phyloP scores from a whole-genome alignment of 92 coral and sea anemone genomes.

The Palythoa grandis region DNA sequence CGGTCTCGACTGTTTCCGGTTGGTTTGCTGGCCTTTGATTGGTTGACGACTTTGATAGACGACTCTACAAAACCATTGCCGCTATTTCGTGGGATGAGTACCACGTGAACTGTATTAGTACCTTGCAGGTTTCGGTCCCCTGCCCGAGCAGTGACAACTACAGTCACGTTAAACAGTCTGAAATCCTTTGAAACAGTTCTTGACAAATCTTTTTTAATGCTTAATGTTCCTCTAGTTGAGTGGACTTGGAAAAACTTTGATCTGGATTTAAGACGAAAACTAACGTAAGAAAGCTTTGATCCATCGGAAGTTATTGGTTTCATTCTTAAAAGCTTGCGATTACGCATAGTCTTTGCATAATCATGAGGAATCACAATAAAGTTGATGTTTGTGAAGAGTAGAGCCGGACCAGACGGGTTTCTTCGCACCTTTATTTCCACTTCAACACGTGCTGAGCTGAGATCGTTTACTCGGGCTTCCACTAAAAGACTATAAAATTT shows the following conservation, averaged over 20 bases:
- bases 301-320: slow-evolving; percentile 8
- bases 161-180: slow-evolving; percentile 44
- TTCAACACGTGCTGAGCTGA: slow-evolving; percentile 52
- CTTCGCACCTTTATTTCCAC: slow-evolving; percentile 61
- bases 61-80: slow-evolving; percentile 84
- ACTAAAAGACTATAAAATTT: slow-evolving; percentile 63
- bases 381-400: slow-evolving; percentile 20
- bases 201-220: slow-evolving; percentile 27
- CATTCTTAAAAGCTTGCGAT: background rate
- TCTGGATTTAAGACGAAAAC: slow-evolving; percentile 25
- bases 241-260: slow-evolving; percentile 32
- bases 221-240: slow-evolving; percentile 28
- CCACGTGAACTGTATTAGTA: slow-evolving; percentile 70
- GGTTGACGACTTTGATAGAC: slow-evolving; percentile 70
- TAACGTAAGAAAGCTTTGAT: slow-evolving; percentile 12
- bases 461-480: slow-evolving; percentile 73
- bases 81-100: slow-evolving; percentile 82
- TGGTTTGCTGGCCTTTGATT: slow-evolving; percentile 44
- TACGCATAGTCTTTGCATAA: slow-evolving; percentile 4
- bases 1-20: slow-evolving; percentile 43
- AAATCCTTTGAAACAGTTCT: slow-evolving; percentile 12
- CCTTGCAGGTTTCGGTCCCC: slow-evolving; percentile 56
- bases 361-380: slow-evolving; percentile 26
- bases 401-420: background rate
- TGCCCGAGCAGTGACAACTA: slow-evolving; percentile 41